phyloP scores from a whole-genome alignment of 2,113 vertebrate species.

The Cyanoderma ruficeps region DNA sequence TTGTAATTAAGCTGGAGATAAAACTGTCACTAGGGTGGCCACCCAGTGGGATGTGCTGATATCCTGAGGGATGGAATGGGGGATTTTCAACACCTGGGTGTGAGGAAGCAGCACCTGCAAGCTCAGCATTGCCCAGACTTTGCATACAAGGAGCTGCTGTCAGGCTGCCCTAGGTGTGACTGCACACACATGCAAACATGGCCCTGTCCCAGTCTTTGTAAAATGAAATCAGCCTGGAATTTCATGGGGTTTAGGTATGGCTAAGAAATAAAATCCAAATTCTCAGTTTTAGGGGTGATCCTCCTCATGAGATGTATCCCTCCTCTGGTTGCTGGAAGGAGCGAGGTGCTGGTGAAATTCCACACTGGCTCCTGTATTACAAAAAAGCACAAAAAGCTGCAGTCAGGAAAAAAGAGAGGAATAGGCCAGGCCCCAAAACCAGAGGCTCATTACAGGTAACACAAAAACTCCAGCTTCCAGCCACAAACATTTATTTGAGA shows the following conservation, averaged over 20 bases:
- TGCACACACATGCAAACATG: neutral
- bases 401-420: neutral
- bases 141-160: neutral
- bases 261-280: neutral
- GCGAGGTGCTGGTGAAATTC: neutral
- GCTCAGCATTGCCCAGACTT: neutral
- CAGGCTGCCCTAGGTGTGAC: neutral
- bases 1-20: slow-evolving; percentile 7
- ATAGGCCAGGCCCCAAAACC: neutral
- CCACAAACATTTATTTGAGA: slow-evolving; percentile 41
- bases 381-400: slow-evolving; percentile 8
- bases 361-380: neutral
- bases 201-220: neutral
- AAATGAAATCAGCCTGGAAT: neutral
- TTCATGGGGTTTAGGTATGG: neutral
- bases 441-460: slow-evolving; percentile 28
- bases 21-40: neutral
- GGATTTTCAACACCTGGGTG: neutral
- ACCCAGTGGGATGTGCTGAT: neutral
- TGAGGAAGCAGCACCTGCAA: neutral
- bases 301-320: neutral
- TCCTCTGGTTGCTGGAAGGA: neutral
- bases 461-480: neutral
- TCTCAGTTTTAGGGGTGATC: neutral
- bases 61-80: neutral